Base-by-base conservation (phyloP, 2,888 invertebrate genomes). In the Helleia helle region DNA sequence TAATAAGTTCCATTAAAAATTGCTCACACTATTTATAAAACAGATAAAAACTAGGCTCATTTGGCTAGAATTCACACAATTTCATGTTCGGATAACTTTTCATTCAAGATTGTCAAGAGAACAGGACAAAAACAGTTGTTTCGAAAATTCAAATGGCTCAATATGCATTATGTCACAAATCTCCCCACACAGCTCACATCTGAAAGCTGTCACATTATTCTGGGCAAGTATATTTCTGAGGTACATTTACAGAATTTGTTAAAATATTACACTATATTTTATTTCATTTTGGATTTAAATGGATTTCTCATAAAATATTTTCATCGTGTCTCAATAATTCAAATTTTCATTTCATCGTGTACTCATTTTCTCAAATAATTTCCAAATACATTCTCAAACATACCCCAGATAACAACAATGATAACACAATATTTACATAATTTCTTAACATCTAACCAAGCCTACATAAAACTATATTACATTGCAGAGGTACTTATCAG, bases 151-250 rank as follows among this genome's bases (percentile, higher is more conserved):
- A 12, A 27, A 27, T 27, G 27, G 12, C 27, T 12, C 5, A 12
- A 9, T 26, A 26, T 5, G 27, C 12, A 12, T 27, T 12, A 12
- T 12, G 27, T 27, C 42, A 42, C 49, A 59, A 56, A 54, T 53
- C 54, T 56, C 55, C 42, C 14, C 38, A 45, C 47, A 47, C 49
- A 48, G 49, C 18, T 18, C 54, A 46, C 42, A 27, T 42, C 41
- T 40, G 41, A 43, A 41, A 48, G 41, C 42, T 28, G 14, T 41
- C 24, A 30, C 39, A 43, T 4, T 14, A 8, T 22, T 22, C 37
- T 8, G 34, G 48, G 48, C 48, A 48, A 51, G 45, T 48, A 44
- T 36, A 43, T 37, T 37, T 40, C 50, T 48, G 49, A 49, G 43
- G 27, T 41, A 8, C 22, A 42, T 38, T 41, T 31, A 37, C 30